Percentiles rank a stretch among this genome's conserved stretches.
phyloP scores from a whole-genome alignment of 2,797 vertebrate genomes.

The Amazona ochrocephala region DNA sequence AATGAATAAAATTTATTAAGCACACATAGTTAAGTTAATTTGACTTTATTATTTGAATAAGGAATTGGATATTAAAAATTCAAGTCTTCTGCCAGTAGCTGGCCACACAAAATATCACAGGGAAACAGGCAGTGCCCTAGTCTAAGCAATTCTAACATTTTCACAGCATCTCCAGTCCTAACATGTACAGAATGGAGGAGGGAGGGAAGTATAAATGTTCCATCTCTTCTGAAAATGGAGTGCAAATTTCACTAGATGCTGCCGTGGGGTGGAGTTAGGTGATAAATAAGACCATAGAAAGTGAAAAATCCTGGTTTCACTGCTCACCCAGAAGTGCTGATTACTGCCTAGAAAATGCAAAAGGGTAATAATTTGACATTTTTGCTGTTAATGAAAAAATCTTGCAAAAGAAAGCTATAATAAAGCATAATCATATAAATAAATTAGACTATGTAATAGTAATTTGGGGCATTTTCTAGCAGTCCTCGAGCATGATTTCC shows the following conservation, averaged over 20 bases:
- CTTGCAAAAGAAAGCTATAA: background rate
- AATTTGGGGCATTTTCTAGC: background rate
- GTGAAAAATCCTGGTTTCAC: background rate
- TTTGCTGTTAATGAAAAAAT: background rate
- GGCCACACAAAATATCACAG: background rate
- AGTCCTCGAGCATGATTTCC: background rate
- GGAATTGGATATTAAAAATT: constrained; percentile 53
- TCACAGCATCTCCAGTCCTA: background rate
- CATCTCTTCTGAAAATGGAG: background rate
- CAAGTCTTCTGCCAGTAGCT: background rate
- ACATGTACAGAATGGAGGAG: background rate
- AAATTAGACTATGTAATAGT: background rate
- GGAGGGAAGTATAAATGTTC: background rate
- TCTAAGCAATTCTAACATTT: background rate
- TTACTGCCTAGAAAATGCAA: background rate
- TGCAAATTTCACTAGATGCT: background rate
- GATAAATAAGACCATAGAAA: background rate
- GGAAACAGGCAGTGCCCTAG: background rate
- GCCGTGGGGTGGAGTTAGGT: background rate
- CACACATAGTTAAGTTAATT: constrained; percentile 10
- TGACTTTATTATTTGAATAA: constrained; percentile 52
- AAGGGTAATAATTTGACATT: background rate
- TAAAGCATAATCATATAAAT: background rate
- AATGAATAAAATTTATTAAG: constrained; percentile 31
- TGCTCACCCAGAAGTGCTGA: background rate